Conservation (phyloP, 1,140 invertebrate genomes). For the Gyrodactylus salaris region DNA sequence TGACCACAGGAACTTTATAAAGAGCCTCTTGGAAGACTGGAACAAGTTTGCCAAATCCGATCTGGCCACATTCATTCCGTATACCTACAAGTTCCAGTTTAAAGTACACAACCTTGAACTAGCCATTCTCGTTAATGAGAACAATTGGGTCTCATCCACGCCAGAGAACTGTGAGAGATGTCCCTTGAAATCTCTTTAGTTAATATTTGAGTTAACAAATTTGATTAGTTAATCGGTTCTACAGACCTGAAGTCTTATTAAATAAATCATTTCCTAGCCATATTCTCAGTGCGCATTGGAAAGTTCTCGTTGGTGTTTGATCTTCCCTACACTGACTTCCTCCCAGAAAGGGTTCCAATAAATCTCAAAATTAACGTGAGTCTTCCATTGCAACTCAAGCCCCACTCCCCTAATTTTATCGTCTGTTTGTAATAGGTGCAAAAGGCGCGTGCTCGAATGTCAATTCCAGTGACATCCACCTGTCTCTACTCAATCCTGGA, state of each 20-base stretch:
- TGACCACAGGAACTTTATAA: conserved; percentile 10
- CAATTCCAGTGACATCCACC: not conserved
- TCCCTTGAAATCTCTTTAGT: conserved; percentile 8
- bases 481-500: not conserved
- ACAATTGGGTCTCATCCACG: conserved; percentile 50
- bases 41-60: conserved; percentile 48
- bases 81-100: conserved; percentile 66
- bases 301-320: conserved; percentile 60
- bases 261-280: conserved; percentile 31
- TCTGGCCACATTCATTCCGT: conserved; percentile 68
- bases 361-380: conserved; percentile 54
- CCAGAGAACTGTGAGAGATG: conserved; percentile 40
- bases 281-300: conserved; percentile 63
- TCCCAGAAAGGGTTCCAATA: conserved; percentile 46
- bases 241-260: no score
- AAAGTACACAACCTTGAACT: conserved; percentile 62
- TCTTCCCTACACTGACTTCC: conserved; percentile 56
- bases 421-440: not conserved
- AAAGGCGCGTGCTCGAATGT: not conserved
- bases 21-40: conserved; percentile 78
- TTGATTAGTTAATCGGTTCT: not conserved
- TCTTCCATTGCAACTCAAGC: conserved; percentile 7
- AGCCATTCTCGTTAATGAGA: conserved; percentile 63
- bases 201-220: not conserved
- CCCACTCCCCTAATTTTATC: not conserved